Base-by-base conservation (phyloP, 2,888 invertebrate genomes). In the Amblyjoppa proteus region DNA sequence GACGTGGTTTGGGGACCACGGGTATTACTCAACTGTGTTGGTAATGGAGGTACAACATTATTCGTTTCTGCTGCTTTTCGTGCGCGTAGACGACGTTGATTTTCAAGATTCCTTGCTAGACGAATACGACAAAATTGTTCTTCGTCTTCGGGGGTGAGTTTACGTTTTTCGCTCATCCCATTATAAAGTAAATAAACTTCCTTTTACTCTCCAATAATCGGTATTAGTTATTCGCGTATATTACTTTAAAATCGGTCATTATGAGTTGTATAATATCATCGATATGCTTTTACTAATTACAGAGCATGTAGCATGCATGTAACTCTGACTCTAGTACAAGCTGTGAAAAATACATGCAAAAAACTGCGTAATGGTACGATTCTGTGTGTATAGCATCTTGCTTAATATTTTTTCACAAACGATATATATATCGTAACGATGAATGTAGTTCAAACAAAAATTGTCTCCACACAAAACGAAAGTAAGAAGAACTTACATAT, bases 21-120 rank as follows among this genome's bases (percentile, higher is more conserved):
- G 5, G 5, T 9, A 56, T 56, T 20, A 56, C 25, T 5, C 20
- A 25, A 25, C 20, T 56, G 56, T 9, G 56, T 28, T 56, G 20
- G 56, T 56, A 25, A 56, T 56, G 25, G 20, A 56, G 9, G 56
- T 25, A 25, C 56, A 28, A 11, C 25, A 56, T 56, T 25, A 56
- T 56, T 20, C 6, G 1, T 25, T 20, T 56, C 56, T 25, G 56
- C 25, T 6, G 56, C 25, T 56, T 56, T 56, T 7, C 56, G 56
- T 25, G 56, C 56, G 56, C 56, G 28, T 25, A 56, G 56, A 56
- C 56, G 56, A 56, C 56, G 56, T 9, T 56, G 56, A 56, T 25
- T 25, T 25, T 28, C 56, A 7, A 56, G 56, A 25, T 56, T 56
- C 3, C 25, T 56, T 25, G 25, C 58, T 58, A 58, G 13, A 28